These are phyloP conservation scores for Corvus hawaiiensis DNA, from an alignment of 2,113 vertebrate genomes.

Conservation along the genomic window DNA sequence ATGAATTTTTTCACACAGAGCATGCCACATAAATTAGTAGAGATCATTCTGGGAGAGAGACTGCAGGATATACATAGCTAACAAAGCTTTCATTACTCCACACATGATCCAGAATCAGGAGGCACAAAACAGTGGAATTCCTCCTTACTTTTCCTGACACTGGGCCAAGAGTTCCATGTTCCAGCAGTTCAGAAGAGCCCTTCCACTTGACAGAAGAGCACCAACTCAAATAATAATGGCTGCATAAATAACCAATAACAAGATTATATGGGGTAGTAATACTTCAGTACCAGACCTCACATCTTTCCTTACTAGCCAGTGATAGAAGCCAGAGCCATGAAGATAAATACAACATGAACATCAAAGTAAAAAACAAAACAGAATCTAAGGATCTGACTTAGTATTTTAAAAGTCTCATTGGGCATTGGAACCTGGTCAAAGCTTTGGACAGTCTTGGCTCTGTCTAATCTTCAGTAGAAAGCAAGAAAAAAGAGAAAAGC, in stretches of 20 bases:
- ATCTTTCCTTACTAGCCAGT: not conserved
- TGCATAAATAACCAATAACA: not conserved
- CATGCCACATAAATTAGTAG: not conserved
- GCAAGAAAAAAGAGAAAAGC: not conserved
- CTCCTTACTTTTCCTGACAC: not conserved
- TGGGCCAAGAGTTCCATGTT: not conserved
- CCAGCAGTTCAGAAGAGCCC: not conserved
- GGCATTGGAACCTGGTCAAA: not conserved
- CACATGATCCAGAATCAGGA: not conserved
- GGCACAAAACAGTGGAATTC: not conserved
- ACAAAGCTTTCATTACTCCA: not conserved
- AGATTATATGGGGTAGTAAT: not conserved
- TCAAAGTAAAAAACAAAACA: not conserved
- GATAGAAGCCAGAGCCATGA: not conserved
- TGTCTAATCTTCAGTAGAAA: not conserved
- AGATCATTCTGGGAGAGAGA: not conserved
- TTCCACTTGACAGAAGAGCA: fast-evolving
- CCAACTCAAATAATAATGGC: not conserved
- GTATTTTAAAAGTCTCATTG: not conserved
- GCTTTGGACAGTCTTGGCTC: not conserved
- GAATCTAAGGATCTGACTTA: not conserved
- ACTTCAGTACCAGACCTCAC: not conserved
- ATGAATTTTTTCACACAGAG: not conserved
- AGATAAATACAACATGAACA: not conserved
- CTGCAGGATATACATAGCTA: not conserved